phyloP scores from a whole-genome alignment of 2,888 invertebrate genomes.

The Trachelus troglodyta region DNA sequence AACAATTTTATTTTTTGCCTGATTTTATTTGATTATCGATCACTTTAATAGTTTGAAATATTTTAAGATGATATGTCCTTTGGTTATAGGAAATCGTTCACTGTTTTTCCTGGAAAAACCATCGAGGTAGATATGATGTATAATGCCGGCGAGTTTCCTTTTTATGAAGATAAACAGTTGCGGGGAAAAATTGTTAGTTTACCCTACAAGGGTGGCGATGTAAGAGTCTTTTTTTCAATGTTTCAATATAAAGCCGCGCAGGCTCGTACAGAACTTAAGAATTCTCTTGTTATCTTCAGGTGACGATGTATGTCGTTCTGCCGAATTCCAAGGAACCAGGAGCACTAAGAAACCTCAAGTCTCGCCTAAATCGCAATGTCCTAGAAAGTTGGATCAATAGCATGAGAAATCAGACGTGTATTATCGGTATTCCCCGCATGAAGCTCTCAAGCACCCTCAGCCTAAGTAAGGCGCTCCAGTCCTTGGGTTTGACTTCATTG shows the following conservation, averaged over 20 bases:
- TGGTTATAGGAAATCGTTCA: conserved; percentile 70
- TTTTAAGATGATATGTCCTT: neutral
- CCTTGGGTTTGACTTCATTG: conserved; percentile 73
- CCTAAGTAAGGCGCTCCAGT: conserved; percentile 69
- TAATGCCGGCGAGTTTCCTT: conserved; percentile 73
- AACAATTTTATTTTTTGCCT: conserved; percentile 11
- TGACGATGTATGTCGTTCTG: conserved; percentile 75
- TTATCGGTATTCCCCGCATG: conserved; percentile 79
- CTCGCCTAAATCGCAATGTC: conserved; percentile 66
- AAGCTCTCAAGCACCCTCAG: conserved; percentile 72
- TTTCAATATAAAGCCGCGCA: neutral
- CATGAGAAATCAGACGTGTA: conserved; percentile 67
- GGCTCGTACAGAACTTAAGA: neutral
- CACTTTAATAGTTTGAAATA: neutral
- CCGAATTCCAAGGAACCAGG: conserved; percentile 69
- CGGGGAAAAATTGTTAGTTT: conserved; percentile 75
- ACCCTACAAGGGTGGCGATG: conserved; percentile 77
- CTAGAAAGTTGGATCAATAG: conserved; percentile 68
- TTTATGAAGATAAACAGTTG: conserved; percentile 67
- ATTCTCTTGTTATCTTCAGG: conserved; percentile 25
- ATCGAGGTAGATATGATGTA: conserved; percentile 75
- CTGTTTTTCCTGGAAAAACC: conserved; percentile 47
- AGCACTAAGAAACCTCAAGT: conserved; percentile 68
- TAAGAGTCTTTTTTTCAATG: conserved; percentile 38
- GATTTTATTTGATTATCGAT: conserved; percentile 7